phyloP scores from a whole-genome alignment of 1,140 invertebrate species.

The Ephestia elutella region DNA sequence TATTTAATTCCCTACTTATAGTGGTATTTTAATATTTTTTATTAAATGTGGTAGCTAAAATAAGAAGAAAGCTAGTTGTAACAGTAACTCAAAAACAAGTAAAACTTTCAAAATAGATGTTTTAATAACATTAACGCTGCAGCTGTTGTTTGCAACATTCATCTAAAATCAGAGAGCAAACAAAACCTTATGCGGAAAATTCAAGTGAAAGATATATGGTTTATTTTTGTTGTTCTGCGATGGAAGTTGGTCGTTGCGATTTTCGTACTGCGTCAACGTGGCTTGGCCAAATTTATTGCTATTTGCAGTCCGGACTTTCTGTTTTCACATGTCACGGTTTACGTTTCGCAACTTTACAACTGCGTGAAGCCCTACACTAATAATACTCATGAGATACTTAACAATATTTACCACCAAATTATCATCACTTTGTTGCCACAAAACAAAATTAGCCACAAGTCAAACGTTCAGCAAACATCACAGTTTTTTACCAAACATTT shows the following conservation, averaged over 20 bases:
- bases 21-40: too few relatives aligned
- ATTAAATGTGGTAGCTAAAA: too few relatives aligned
- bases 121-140: conserved; percentile 8
- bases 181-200: conserved; percentile 43
- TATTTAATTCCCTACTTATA: too few relatives aligned
- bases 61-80: conserved; percentile 7
- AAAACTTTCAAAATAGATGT: not conserved
- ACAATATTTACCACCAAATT: not conserved
- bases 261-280: conserved; percentile 54
- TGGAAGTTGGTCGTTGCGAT: conserved; percentile 50
- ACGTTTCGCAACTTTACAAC: conserved; percentile 34
- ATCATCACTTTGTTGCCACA: not conserved
- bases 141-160: conserved; percentile 5
- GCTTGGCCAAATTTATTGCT: conserved; percentile 54
- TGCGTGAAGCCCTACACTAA: not conserved
- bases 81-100: too few relatives aligned
- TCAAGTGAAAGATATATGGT: conserved; percentile 57
- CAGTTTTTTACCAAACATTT: conserved; percentile 10
- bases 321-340: conserved; percentile 56
- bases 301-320: conserved; percentile 56
- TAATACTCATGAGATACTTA: not conserved
- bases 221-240: conserved; percentile 58
- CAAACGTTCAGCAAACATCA: conserved; percentile 8
- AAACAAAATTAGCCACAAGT: conserved; percentile 6
- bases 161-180: conserved; percentile 15